A percentile compares a stretch with the other conserved stretches of the same genome.
phyloP scores from a whole-genome alignment of 2,113 vertebrate genomes.

The rat (Rattus norvegicus) region DNA sequence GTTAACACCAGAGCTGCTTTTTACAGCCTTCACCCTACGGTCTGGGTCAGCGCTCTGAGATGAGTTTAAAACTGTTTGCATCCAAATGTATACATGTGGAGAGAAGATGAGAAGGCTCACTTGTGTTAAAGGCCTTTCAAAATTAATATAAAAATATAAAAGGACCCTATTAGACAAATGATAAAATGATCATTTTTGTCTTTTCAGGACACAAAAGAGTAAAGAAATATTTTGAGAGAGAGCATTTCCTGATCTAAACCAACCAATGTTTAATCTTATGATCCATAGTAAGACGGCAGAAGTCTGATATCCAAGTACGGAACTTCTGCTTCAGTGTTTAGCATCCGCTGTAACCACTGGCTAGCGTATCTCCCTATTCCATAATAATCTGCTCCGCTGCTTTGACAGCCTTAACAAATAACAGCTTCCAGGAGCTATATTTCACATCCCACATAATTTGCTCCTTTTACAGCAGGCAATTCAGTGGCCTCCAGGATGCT shows the following conservation, averaged over 20 bases:
- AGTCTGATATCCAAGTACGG: conserved; percentile 7
- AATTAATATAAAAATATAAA: conserved; percentile 64
- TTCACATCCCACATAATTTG: not conserved
- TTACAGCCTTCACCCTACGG: not conserved
- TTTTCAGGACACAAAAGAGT: conserved; percentile 33
- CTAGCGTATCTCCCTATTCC: not conserved
- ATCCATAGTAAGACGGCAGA: not conserved
- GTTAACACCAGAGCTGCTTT: conserved; percentile 68
- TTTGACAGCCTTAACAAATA: conserved; percentile 46
- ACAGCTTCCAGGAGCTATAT: not conserved
- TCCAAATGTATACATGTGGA: conserved; percentile 36
- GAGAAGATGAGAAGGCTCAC: not conserved
- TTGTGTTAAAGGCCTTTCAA: conserved; percentile 49
- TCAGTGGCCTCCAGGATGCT: not conserved
- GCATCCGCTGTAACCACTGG: not conserved
- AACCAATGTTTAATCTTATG: not conserved
- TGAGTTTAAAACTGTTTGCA: conserved; percentile 45
- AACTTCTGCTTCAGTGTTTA: conserved; percentile 51
- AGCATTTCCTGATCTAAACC: not conserved
- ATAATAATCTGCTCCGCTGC: not conserved
- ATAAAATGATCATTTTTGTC: conserved; percentile 58
- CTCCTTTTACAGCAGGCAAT: not conserved
- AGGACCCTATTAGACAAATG: not conserved
- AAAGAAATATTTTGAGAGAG: conserved; percentile 31
- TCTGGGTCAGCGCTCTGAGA: not conserved